phyloP scores from a whole-genome alignment of 2,888 invertebrate species.

The Amorpha juglandis region DNA sequence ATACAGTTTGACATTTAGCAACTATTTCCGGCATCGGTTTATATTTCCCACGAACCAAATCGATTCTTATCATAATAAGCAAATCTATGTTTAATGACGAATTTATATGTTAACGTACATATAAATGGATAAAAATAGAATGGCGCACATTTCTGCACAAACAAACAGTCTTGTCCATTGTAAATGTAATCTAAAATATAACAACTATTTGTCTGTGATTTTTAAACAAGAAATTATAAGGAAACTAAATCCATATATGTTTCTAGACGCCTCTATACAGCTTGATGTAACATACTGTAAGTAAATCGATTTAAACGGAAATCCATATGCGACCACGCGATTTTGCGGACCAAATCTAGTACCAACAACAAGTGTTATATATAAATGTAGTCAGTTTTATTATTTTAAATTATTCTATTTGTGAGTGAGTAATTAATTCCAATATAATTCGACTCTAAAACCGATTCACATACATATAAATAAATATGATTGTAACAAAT shows the following conservation, averaged over 20 bases:
- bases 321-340: too few species aligned
- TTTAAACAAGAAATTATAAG: neutral
- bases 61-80: neutral
- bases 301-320: neutral
- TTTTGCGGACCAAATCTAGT: neutral
- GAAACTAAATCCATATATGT: neutral
- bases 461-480: conserved; percentile 22
- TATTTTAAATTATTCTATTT: neutral
- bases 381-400: neutral
- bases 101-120: neutral
- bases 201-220: neutral
- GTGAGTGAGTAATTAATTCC: conserved; percentile 8
- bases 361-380: neutral
- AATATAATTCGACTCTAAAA: conserved; percentile 12
- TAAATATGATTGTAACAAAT: conserved; percentile 25
- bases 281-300: neutral
- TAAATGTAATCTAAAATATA: neutral
- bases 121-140: neutral
- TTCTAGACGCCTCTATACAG: neutral
- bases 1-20: neutral
- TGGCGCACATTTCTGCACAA: neutral
- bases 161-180: neutral
- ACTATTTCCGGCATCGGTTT: neutral
- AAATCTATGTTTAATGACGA: neutral
- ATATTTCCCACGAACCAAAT: neutral